Evolutionary conservation across 2,797 vertebrate species (phyloP), one percentile per base, ranked within the genome.

Genomic region (Oreortyx pictus): DNA sequence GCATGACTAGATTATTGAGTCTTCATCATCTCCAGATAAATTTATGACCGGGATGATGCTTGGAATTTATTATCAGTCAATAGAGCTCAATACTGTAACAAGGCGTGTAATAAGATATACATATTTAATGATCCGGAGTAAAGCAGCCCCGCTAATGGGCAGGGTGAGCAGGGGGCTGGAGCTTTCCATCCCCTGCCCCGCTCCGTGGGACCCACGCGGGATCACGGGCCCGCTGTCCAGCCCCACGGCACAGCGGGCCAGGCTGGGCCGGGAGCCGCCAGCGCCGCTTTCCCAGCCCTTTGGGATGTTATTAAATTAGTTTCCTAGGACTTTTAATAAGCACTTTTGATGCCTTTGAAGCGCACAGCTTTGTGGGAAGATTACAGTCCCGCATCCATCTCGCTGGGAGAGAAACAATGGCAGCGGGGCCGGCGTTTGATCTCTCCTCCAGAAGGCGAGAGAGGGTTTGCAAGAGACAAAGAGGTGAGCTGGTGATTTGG

Each of bases 121-220:
- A 99, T 99, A 99, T 99, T 99, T 99, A 99, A 99, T 99, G 99
- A 99, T 98, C 98, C 98, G 97, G 98, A 98, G 99, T 99, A 98
- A 98, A 98, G 98, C 98, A 98, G 97, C 97, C 97, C 92, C 84
- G 47, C 97, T 98, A 97, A 98, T 98, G 96, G 98, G 97, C 73
- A 90, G 92, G 94, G 94, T 61, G 94, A 96, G 93, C 95, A 66
- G 3, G 95, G 96, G 97, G 96, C 96, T 90, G 93, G 90, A 96
- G 84, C 22, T 88, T 96, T 96, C 94, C 92, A 90, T 90, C 84
- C 87, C 86, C 81, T 95, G 86, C 93, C 96, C 93, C 86, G 91
- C 86, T 88, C 62, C 25, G 9, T 5, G 0, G 52, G 57, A 93
- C 76, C 41, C 25, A 57, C 13, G 54, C 18, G 8, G 54, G 18